These are phyloP conservation scores for Lutra lutra DNA, from an alignment of 2,797 vertebrate species.

Conservation along the genomic window DNA sequence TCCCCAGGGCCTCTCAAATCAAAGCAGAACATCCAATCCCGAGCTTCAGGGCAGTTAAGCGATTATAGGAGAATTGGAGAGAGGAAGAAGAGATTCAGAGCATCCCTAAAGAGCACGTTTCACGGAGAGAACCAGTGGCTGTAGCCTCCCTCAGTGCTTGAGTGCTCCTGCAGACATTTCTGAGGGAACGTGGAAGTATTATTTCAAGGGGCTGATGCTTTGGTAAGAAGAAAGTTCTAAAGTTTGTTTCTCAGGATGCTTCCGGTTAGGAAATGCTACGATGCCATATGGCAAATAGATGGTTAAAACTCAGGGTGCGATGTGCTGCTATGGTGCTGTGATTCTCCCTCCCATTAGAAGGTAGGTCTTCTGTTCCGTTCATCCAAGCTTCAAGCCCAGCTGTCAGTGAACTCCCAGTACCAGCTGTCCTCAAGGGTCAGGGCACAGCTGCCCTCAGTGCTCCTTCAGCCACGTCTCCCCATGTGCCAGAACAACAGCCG, in stretches of 20 bases:
- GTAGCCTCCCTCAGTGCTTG: background rate
- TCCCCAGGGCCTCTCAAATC: background rate
- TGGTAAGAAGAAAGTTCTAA: background rate
- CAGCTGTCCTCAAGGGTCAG: too few relatives aligned
- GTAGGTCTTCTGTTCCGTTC: fast-evolving
- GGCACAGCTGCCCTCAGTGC: background rate
- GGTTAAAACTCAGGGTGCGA: background rate
- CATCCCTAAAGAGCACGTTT: background rate
- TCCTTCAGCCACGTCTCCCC: background rate
- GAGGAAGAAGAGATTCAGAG: background rate
- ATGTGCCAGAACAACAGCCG: background rate
- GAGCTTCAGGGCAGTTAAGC: background rate
- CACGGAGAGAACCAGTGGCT: background rate
- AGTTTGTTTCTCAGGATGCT: background rate
- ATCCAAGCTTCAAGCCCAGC: background rate
- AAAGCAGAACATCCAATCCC: background rate
- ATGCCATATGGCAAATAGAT: background rate
- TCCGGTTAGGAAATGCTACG: background rate
- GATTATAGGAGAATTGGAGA: background rate
- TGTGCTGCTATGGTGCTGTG: background rate
- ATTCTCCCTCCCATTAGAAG: background rate
- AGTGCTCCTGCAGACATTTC: background rate
- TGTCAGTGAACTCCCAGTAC: background rate
- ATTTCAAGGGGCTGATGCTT: background rate
- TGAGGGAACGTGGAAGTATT: background rate